Evolutionary conservation across 53 echinoderm and acorn worm genomes (phyloP).

Genomic region (Echinarachnius parma): DNA sequence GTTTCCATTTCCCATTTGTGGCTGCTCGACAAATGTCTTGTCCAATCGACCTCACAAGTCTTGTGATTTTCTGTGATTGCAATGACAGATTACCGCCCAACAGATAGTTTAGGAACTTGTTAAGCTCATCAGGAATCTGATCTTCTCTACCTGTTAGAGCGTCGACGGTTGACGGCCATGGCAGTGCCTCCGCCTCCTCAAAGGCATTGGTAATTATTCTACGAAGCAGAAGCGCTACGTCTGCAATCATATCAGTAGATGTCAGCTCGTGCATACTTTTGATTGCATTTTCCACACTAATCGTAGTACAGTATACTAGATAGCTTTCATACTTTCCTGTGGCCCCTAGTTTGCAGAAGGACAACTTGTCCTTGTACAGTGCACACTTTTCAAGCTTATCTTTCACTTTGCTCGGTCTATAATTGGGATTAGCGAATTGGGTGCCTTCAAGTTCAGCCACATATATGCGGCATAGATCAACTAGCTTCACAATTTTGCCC

Average conservation of each 20-base stretch:
- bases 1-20: constrained; percentile 52
- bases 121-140: no score
- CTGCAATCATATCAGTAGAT: not conserved
- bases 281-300: constrained; percentile 20
- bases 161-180: constrained; percentile 26
- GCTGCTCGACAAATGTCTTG: constrained; percentile 59
- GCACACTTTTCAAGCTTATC: not conserved
- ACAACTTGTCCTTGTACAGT: no score
- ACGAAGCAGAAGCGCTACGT: constrained; percentile 26
- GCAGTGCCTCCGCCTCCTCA: constrained; percentile 5
- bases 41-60: not conserved
- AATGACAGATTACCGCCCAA: no score
- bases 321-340: constrained; percentile 10
- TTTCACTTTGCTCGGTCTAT: constrained; percentile 24
- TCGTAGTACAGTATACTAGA: constrained; percentile 38
- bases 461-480: constrained; percentile 3
- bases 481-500: constrained; percentile 1
- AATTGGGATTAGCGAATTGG: constrained; percentile 15
- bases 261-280: constrained; percentile 17
- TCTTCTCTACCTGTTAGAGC: no score
- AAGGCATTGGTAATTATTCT: constrained; percentile 25
- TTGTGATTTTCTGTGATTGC: no score
- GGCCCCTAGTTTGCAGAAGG: no score
- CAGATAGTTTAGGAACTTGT: no score
- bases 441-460: not conserved